Conservation (phyloP, 2,888 invertebrate species). For the Arge pagana region DNA sequence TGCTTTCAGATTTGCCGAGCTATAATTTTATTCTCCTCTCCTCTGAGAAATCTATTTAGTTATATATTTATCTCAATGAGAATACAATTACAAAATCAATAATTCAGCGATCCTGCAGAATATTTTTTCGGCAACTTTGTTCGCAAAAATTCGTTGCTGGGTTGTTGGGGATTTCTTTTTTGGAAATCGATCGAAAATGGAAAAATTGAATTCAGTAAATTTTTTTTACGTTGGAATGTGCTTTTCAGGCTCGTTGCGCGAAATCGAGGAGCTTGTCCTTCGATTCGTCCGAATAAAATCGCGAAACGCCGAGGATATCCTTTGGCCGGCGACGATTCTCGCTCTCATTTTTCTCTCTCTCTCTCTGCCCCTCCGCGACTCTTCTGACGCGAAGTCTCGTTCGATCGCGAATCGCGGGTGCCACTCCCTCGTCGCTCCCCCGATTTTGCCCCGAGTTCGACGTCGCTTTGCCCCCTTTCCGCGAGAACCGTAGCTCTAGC, state of each 20-base stretch:
- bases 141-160: too few species aligned
- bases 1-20: too few species aligned
- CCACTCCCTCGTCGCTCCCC: constrained; percentile 19
- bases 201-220: constrained; percentile 4
- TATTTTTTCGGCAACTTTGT: too few species aligned
- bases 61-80: too few species aligned
- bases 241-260: constrained; percentile 17
- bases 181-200: too few species aligned
- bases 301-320: constrained; percentile 28
- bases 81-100: too few species aligned
- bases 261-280: not conserved
- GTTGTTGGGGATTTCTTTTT: too few species aligned
- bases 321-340: not conserved
- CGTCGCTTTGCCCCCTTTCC: constrained; percentile 35
- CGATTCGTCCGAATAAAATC: constrained; percentile 36
- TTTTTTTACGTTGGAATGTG: too few species aligned
- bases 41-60: too few species aligned
- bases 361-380: constrained; percentile 12
- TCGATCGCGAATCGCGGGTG: not conserved
- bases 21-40: too few species aligned
- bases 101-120: too few species aligned
- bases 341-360: constrained; percentile 18
- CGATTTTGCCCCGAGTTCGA: constrained; percentile 29
- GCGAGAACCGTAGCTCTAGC: constrained; percentile 34
- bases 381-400: not conserved